phyloP scores from a whole-genome alignment of 2,113 vertebrate species.

The Caretta caretta region DNA sequence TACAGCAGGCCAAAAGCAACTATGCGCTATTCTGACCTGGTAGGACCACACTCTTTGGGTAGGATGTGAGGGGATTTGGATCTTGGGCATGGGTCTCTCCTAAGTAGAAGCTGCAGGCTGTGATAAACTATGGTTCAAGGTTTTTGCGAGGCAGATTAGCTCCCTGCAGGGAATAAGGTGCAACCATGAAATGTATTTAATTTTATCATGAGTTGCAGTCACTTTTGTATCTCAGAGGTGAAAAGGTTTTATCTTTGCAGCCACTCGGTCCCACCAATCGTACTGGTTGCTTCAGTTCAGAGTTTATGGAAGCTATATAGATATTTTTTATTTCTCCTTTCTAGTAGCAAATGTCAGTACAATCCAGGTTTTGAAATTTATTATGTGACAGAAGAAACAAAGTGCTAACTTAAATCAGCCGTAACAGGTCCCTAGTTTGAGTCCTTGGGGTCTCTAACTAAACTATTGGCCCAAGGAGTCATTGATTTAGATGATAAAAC shows the following conservation, averaged over 20 bases:
- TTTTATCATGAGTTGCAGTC: constrained; percentile 42
- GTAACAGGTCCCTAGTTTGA: not conserved
- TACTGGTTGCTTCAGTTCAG: not conserved
- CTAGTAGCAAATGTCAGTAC: constrained; percentile 36
- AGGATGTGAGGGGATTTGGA: not conserved
- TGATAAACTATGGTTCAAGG: not conserved
- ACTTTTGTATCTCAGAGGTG: constrained; percentile 52
- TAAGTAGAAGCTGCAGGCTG: constrained; percentile 18
- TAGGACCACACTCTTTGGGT: not conserved
- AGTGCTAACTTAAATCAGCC: constrained; percentile 8
- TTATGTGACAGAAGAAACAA: constrained; percentile 54
- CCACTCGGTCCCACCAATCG: not conserved
- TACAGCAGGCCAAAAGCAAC: not conserved
- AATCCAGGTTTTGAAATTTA: constrained; percentile 26
- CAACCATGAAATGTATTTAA: constrained; percentile 35
- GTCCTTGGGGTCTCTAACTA: not conserved
- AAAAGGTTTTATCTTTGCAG: constrained; percentile 40
- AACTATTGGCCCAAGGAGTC: not conserved
- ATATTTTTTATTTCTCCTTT: constrained; percentile 50
- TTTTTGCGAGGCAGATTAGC: constrained; percentile 21
- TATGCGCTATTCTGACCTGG: not conserved
- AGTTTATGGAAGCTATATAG: constrained; percentile 46
- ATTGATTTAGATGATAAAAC: not conserved
- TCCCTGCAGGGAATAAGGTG: not conserved
- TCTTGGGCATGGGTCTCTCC: not conserved